Conservation (phyloP, 2,113 vertebrate species). For the Tragulus kanchil region DNA sequence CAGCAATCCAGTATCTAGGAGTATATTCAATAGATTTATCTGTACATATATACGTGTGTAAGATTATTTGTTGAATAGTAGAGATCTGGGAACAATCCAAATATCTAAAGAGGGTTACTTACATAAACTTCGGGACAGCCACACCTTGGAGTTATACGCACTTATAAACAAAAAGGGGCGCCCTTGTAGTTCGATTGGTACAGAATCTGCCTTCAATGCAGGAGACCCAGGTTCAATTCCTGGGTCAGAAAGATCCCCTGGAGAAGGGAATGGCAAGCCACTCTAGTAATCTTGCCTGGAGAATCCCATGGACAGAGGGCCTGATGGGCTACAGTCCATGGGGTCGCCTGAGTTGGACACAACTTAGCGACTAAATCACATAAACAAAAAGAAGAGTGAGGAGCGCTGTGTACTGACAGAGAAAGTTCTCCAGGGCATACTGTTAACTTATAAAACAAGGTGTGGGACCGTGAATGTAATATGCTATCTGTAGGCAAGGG, state of each 20-base stretch:
- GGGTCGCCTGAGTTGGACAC: too few species aligned
- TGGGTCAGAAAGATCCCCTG: too few species aligned
- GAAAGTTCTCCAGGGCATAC: neutral
- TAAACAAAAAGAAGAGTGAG: neutral
- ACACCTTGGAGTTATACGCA: neutral
- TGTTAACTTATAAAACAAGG: constrained; percentile 13
- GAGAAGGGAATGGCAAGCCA: too few species aligned
- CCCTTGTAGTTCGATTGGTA: too few species aligned
- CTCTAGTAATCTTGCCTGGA: too few species aligned
- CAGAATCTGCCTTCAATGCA: too few species aligned
- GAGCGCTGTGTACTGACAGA: neutral
- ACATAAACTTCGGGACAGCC: constrained; percentile 13
- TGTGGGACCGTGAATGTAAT: neutral
- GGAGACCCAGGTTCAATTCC: too few species aligned
- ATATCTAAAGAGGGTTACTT: neutral
- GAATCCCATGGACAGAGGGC: too few species aligned
- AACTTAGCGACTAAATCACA: too few species aligned
- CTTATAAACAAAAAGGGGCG: neutral
- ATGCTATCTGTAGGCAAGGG: neutral
- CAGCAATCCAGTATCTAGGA: neutral
- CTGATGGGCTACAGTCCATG: too few species aligned
- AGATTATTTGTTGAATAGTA: constrained; percentile 1
- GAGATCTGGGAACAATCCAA: constrained; percentile 10
- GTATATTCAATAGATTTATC: constrained; percentile 19
- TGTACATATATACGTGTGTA: neutral